Evolutionary conservation across 2,888 invertebrate genomes (phyloP).

Genomic region (Leptopilina drosophilae): DNA sequence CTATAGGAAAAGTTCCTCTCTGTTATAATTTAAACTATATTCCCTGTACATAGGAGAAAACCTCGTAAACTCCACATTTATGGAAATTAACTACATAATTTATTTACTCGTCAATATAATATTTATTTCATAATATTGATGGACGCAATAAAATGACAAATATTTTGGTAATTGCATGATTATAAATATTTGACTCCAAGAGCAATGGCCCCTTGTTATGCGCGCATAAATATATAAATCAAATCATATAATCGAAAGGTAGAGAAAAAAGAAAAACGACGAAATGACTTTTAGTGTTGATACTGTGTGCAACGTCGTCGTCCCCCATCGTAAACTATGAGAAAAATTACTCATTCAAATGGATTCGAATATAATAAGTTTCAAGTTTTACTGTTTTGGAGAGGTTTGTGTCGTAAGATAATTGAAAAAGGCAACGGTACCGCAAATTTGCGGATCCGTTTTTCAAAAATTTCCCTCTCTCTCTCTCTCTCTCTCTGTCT

Average conservation of each 20-base stretch:
- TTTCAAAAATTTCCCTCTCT: not conserved
- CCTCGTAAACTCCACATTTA: too few species aligned
- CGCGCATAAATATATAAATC: not conserved
- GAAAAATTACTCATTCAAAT: slow-evolving; percentile 1
- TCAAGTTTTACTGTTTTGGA: not conserved
- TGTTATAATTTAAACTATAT: too few species aligned
- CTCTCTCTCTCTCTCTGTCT: slow-evolving; percentile 3
- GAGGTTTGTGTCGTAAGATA: not conserved
- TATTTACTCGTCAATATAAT: too few species aligned
- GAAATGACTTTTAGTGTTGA: not conserved
- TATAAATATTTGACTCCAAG: not conserved
- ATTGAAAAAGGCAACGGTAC: slow-evolving; percentile 2
- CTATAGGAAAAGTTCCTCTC: too few species aligned
- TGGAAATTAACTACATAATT: too few species aligned
- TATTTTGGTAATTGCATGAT: not conserved
- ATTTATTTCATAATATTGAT: too few species aligned
- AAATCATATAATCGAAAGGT: not conserved
- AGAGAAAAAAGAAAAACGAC: not conserved
- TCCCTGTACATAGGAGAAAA: too few species aligned
- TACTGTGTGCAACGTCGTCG: not conserved
- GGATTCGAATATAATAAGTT: not conserved
- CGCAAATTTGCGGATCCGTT: slow-evolving; percentile 35
- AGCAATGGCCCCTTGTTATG: too few species aligned
- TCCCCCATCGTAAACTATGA: slow-evolving; percentile 5
- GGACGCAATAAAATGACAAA: slow-evolving; percentile 3